These are phyloP conservation scores for Lutjanus erythropterus DNA, from an alignment of 2,113 vertebrate genomes.

Conservation along the genomic window DNA sequence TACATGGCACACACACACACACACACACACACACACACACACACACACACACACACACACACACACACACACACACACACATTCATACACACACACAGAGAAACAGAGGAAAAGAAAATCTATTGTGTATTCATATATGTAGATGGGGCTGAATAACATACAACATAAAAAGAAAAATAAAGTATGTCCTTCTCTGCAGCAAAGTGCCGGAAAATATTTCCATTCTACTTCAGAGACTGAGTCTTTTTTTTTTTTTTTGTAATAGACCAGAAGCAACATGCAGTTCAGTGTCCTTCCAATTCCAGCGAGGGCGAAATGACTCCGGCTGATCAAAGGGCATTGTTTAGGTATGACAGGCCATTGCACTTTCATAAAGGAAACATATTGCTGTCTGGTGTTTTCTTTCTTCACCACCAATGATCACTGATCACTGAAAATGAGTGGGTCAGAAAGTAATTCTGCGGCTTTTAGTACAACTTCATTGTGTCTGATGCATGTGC, in stretches of 20 bases:
- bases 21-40: background rate
- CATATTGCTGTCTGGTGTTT: background rate
- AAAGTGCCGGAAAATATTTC: background rate
- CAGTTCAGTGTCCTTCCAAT: slow-evolving; percentile 18
- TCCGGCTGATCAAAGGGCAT: slow-evolving; percentile 1
- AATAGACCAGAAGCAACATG: background rate
- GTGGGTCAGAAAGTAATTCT: background rate
- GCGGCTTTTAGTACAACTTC: background rate
- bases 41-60: background rate
- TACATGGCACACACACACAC: background rate
- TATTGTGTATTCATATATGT: background rate
- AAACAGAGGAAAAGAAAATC: background rate
- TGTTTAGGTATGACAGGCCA: background rate
- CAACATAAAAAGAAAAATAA: background rate
- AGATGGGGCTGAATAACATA: background rate
- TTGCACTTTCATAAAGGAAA: slow-evolving; percentile 1
- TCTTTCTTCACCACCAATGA: background rate
- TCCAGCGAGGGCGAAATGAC: background rate
- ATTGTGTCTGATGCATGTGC: background rate
- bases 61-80: background rate
- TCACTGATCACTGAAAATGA: no score
- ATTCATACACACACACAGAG: background rate
- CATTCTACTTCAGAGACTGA: background rate
- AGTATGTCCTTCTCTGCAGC: background rate
- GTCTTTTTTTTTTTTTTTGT: slow-evolving; percentile 20